Conservation (phyloP, 30 jellyfish, hydroid and myxozoan genomes). For the Turritopsis dohrnii region DNA sequence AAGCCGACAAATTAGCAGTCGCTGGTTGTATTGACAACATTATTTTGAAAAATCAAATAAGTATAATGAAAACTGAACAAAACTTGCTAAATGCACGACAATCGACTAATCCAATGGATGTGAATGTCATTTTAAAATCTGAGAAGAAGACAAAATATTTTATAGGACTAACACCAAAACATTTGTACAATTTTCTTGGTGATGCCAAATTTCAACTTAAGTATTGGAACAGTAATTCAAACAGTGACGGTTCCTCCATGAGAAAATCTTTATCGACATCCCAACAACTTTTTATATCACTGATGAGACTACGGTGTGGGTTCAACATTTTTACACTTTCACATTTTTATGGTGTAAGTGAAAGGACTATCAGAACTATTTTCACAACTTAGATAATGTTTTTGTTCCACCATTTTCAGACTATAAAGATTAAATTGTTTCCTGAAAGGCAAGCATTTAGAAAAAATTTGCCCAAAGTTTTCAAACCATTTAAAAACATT, state of each 20-base stretch:
- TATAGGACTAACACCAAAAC: conserved; percentile 34
- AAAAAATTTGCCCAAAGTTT: conserved; percentile 34
- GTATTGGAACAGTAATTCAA: conserved; percentile 18
- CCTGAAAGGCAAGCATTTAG: conserved; percentile 31
- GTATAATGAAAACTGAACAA: background rate
- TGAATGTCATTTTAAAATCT: conserved; percentile 10
- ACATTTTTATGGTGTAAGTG: conserved; percentile 28
- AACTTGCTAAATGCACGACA: background rate
- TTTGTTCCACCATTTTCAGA: conserved; percentile 26
- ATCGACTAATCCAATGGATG: conserved; percentile 15
- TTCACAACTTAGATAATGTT: conserved; percentile 45
- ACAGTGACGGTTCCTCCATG: background rate
- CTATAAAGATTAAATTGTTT: conserved; percentile 6
- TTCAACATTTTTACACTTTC: conserved; percentile 24
- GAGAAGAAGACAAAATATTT: conserved; percentile 13
- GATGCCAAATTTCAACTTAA: conserved; percentile 26
- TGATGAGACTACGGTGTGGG: conserved; percentile 40
- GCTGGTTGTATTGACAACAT: conserved; percentile 10
- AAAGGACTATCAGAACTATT: conserved; percentile 20
- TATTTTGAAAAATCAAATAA: background rate
- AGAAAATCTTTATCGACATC: conserved; percentile 1
- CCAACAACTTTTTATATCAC: conserved; percentile 33
- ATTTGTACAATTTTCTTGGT: conserved; percentile 28
- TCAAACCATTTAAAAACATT: conserved; percentile 22
- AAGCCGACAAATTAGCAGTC: background rate